Evolutionary conservation across 2,113 vertebrate species (phyloP), one percentile per base, ranked within the genome.

Genomic region (Eptesicus fuscus): DNA sequence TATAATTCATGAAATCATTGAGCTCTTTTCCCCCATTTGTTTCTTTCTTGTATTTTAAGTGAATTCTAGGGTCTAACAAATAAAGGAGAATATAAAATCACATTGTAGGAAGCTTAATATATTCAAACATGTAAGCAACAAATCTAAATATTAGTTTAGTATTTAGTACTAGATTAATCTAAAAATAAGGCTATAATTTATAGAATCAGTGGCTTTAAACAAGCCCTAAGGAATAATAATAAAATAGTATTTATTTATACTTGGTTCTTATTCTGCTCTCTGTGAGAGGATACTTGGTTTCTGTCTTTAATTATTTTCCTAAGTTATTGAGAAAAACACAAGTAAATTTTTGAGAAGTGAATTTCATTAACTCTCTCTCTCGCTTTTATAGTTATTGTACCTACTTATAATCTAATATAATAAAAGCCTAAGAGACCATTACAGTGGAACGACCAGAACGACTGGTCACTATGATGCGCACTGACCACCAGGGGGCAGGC

Each of bases 11-110:
- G 42, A 9, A 53, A 51, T 73, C n/a, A 65, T n/a, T 63, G 63
- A 83, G 40, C 25, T 23, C 47, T 22, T 89, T 30, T 32, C 9
- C 9, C 4, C 67, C 25, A 47, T 82, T 85, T 79, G 35, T 85
- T 92, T 79, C 10, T 74, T 94, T 92, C 67, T 73, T 78, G 32
- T 84, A 2, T 76, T 92, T 80, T 87, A 90, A 78, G 83, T 40
- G 22, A 95, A 70, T 67, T 56, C 11, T 90, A 20, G 18, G 9
- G 2, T 59, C 42, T 78, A 80, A 20, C 42, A 92, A 97, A 76
- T 13, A 65, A 9, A 92, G 4, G 4, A 84, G 90, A 90, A 70
- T 14, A 83, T 47, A 87, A 25, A 47, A 63, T 83, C 20, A 47
- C 25, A 65, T 88, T 80, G 22, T 74, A 61, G 44, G 23, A 6